Evolutionary conservation across 2,797 vertebrate genomes (phyloP).

Genomic region (Hapalemur alaotrensis): DNA sequence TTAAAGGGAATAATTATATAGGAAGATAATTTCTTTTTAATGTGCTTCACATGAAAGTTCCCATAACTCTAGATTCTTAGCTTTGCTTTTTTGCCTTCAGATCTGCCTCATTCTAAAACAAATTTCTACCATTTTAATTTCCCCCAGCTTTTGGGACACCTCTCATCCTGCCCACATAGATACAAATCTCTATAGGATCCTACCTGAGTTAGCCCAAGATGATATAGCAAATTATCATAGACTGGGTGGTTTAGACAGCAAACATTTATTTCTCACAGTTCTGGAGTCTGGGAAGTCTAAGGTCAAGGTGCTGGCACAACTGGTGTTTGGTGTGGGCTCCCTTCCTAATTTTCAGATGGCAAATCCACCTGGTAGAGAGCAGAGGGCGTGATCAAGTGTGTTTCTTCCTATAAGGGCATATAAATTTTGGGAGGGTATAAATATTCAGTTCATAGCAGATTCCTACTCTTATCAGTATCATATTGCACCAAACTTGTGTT

Average conservation of each 20-base stretch:
- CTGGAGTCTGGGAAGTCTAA: neutral
- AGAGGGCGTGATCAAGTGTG: neutral
- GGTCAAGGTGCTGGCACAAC: neutral
- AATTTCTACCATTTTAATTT: neutral
- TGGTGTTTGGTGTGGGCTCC: neutral
- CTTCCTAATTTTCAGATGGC: neutral
- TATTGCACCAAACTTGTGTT: neutral
- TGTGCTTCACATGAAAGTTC: neutral
- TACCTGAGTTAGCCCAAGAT: neutral
- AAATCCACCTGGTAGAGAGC: neutral
- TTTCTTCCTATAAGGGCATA: neutral
- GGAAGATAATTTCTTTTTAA: conserved; percentile 34
- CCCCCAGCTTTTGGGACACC: neutral
- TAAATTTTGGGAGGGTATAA: neutral
- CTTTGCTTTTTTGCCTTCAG: neutral
- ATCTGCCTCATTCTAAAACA: neutral
- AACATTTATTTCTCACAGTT: neutral
- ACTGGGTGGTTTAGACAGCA: neutral
- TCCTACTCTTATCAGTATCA: neutral
- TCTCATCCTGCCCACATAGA: neutral
- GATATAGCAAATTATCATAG: neutral
- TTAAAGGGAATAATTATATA: conserved; percentile 30
- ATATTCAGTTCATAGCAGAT: neutral
- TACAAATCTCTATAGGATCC: neutral
- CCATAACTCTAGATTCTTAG: neutral